Conservation (phyloP, 2,888 invertebrate genomes). For the Cosmia pyralina region DNA sequence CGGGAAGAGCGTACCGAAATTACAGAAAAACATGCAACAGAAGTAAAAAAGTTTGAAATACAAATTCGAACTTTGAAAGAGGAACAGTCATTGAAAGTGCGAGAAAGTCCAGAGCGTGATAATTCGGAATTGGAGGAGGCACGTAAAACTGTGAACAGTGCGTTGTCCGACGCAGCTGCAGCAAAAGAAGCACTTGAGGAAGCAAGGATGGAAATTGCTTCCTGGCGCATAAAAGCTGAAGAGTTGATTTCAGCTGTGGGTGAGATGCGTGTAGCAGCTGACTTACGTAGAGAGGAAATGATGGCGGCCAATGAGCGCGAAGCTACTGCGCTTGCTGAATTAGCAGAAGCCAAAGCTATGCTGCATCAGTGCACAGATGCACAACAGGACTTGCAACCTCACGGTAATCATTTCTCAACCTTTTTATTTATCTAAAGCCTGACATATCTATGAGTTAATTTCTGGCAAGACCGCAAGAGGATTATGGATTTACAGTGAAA, state of each 20-base stretch:
- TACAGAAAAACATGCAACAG: conserved; percentile 76
- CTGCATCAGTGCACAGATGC: conserved; percentile 81
- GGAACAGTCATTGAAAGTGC: conserved; percentile 74
- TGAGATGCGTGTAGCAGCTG: conserved; percentile 80
- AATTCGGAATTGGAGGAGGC: conserved; percentile 82
- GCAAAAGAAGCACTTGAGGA: conserved; percentile 80
- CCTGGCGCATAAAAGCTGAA: conserved; percentile 82
- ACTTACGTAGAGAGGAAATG: conserved; percentile 81
- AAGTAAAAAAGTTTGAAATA: conserved; percentile 78
- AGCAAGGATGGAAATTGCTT: conserved; percentile 74
- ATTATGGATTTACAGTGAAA: neutral
- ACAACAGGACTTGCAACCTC: conserved; percentile 80
- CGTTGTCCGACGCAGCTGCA: conserved; percentile 75
- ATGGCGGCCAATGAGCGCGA: conserved; percentile 81
- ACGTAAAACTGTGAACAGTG: conserved; percentile 73
- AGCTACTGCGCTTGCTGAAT: conserved; percentile 79
- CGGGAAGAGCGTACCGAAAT: conserved; percentile 79
- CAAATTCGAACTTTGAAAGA: conserved; percentile 82
- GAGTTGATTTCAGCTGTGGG: conserved; percentile 79
- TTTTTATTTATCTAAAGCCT: neutral
- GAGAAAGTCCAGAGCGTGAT: conserved; percentile 80
- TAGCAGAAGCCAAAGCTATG: conserved; percentile 83
- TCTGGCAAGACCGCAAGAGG: too few relatives aligned
- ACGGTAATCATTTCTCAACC: conserved; percentile 73
- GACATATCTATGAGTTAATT: neutral